Evolutionary conservation across 2,888 invertebrate genomes (phyloP).

Genomic region (Holacanthella duospinosa): DNA sequence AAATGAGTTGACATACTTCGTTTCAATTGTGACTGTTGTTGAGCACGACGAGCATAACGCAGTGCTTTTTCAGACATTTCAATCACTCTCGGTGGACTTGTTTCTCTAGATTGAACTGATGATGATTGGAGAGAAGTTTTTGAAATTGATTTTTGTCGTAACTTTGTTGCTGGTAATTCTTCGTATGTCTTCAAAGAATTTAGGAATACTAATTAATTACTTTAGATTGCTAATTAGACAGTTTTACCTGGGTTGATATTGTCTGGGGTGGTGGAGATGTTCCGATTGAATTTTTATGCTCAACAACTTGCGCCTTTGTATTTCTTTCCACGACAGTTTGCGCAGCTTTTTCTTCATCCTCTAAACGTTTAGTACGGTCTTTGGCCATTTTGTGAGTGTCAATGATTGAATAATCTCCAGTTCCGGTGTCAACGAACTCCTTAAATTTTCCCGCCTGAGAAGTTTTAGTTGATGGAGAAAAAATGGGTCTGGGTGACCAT

Average conservation of each 20-base stretch:
- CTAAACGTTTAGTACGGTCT: too few species aligned
- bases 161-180: constrained; percentile 20
- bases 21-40: constrained; percentile 38
- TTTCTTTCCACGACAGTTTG: neutral
- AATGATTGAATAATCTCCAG: neutral
- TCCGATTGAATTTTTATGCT: constrained; percentile 52
- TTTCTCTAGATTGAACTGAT: constrained; percentile 14
- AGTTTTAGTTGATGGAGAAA: too few species aligned
- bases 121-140: constrained; percentile 23
- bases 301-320: neutral
- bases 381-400: too few species aligned
- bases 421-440: neutral
- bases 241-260: constrained; percentile 70
- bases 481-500: too few species aligned
- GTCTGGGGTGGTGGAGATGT: constrained; percentile 79
- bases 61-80: constrained; percentile 37
- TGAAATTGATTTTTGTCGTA: constrained; percentile 22
- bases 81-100: constrained; percentile 10
- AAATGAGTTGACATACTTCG: constrained; percentile 41
- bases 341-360: too few species aligned
- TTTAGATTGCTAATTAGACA: neutral
- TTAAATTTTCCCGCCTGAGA: neutral
- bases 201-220: too few species aligned
- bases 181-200: constrained; percentile 29
- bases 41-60: constrained; percentile 25